Evolutionary conservation across 2,113 vertebrate genomes (phyloP).

Genomic region (Mus pahari): DNA sequence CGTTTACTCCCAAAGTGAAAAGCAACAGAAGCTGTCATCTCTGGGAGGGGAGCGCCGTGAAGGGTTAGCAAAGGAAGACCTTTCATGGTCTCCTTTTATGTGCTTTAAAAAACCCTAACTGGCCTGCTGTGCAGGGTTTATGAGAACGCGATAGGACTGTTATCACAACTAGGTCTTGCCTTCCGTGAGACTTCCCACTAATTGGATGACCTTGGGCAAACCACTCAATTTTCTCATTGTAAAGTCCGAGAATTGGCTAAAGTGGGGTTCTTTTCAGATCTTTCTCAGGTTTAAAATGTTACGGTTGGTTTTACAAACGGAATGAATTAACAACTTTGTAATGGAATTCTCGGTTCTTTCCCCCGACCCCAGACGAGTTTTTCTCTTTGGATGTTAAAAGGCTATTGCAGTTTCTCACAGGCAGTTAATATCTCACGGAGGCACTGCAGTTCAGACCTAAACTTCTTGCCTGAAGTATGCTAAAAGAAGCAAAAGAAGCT

Average conservation of each 20-base stretch:
- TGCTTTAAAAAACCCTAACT: not conserved
- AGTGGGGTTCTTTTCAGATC: not conserved
- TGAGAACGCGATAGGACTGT: not conserved
- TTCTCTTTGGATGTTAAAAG: slow-evolving; percentile 30
- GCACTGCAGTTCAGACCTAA: not conserved
- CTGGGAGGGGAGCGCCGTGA: not conserved
- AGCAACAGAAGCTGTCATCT: not conserved
- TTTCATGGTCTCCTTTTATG: slow-evolving; percentile 6
- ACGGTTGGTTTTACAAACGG: slow-evolving; percentile 41
- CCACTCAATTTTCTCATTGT: not conserved
- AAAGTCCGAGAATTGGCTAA: slow-evolving; percentile 36
- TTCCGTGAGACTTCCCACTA: not conserved
- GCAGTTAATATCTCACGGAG: not conserved
- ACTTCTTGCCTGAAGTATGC: not conserved
- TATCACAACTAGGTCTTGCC: not conserved
- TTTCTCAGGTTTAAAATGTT: slow-evolving; percentile 53
- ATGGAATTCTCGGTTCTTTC: not conserved
- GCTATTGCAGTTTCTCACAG: not conserved
- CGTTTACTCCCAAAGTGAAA: slow-evolving; percentile 16
- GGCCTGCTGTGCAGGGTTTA: not conserved
- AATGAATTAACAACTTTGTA: slow-evolving; percentile 21
- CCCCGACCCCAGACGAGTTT: slow-evolving; percentile 34
- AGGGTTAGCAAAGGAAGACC: not conserved
- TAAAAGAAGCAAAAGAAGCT: too few species aligned
- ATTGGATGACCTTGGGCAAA: not conserved